phyloP scores from a whole-genome alignment of 2,113 vertebrate genomes.

The Typhlomys cinereus region DNA sequence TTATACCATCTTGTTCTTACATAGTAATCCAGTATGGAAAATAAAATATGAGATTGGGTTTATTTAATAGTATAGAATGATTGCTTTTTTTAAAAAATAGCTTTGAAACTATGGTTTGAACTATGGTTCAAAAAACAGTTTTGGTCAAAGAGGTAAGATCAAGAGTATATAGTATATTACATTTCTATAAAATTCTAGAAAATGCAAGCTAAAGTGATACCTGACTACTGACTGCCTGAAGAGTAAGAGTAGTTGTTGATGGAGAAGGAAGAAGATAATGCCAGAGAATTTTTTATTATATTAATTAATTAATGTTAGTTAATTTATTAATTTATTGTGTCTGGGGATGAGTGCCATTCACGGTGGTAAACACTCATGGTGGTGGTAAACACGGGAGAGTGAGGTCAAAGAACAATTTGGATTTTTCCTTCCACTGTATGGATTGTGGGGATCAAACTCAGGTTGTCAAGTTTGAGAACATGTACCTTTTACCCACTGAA shows the following conservation, averaged over 20 bases:
- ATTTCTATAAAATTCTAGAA: constrained; percentile 20
- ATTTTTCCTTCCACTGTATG: too few species aligned
- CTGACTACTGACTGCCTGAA: background rate
- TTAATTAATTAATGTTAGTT: too few species aligned
- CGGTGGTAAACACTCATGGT: too few species aligned
- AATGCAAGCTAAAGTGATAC: background rate
- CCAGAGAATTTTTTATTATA: too few species aligned
- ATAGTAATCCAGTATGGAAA: constrained; percentile 5
- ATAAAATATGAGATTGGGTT: background rate
- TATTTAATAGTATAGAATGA: background rate
- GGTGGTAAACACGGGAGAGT: too few species aligned
- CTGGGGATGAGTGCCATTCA: too few species aligned
- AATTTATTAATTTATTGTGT: too few species aligned
- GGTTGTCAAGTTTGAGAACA: too few species aligned
- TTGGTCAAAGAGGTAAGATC: constrained; percentile 1
- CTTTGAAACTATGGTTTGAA: background rate
- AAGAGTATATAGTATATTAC: background rate
- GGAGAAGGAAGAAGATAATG: background rate
- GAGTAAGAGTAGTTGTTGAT: background rate
- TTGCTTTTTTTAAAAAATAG: constrained; percentile 5
- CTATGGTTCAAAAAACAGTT: background rate
- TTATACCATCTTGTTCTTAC: background rate
- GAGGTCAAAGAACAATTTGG: too few species aligned
- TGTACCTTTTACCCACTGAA: too few species aligned
- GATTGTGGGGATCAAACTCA: too few species aligned